Percentiles rank a stretch among this genome's conserved stretches.
Evolutionary conservation across 2,797 vertebrate species (phyloP).

Genomic region (Enteromius trimaculatus): DNA sequence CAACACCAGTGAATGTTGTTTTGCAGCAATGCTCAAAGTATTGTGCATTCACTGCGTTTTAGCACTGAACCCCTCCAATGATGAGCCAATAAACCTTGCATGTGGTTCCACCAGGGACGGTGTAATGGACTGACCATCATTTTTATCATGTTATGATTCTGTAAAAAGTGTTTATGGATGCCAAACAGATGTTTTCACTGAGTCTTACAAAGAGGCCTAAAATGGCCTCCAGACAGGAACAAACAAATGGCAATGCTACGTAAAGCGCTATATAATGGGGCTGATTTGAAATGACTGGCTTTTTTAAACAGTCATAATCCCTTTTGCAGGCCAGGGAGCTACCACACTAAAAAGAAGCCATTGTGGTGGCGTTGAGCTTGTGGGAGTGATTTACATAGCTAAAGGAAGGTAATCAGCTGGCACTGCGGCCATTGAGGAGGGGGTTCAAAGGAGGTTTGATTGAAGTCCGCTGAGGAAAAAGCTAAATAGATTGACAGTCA

Average conservation of each 20-base stretch:
- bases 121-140: conserved; percentile 38
- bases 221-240: conserved; percentile 63
- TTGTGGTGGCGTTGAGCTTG: conserved; percentile 58
- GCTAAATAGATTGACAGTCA: conserved; percentile 60
- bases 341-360: conserved; percentile 56
- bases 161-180: conserved; percentile 59
- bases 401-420: conserved; percentile 63
- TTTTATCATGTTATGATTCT: conserved; percentile 59
- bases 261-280: conserved; percentile 63
- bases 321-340: conserved; percentile 59
- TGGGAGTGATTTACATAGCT: conserved; percentile 66
- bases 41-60: not conserved
- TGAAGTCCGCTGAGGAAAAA: conserved; percentile 60
- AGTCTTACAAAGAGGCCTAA: conserved; percentile 47
- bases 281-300: conserved; percentile 64
- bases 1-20: not conserved
- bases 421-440: conserved; percentile 53
- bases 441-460: conserved; percentile 63
- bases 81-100: conserved; percentile 9
- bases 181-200: conserved; percentile 60
- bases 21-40: not conserved
- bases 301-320: conserved; percentile 65
- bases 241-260: conserved; percentile 52
- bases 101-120: conserved; percentile 22
- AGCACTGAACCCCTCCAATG: not conserved